Evolutionary conservation across 37 sponge, comb jelly and placozoan genomes (phyloP).

Genomic region (Beroe ovata): DNA sequence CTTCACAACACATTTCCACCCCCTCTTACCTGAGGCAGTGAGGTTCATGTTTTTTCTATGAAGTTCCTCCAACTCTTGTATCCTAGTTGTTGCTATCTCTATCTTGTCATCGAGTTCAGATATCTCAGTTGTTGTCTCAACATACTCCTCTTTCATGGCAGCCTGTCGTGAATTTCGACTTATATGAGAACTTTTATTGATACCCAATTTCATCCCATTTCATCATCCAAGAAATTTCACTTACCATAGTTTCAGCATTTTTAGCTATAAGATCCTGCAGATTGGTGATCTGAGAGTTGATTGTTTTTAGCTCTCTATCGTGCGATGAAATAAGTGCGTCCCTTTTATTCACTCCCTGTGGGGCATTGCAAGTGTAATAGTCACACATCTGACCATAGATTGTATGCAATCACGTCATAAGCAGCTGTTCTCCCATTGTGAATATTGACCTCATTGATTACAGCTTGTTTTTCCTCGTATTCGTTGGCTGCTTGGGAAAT

Average conservation of each 20-base stretch:
- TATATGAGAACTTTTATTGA: too few species aligned
- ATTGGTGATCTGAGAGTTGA: conserved; percentile 35
- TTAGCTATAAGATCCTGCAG: not conserved
- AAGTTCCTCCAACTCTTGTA: not conserved
- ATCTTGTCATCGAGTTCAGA: conserved; percentile 2
- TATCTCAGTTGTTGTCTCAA: not conserved
- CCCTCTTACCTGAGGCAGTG: not conserved
- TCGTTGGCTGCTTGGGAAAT: not conserved
- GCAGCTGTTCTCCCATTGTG: too few species aligned
- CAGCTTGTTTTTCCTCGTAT: conserved; percentile 59
- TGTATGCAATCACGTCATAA: too few species aligned
- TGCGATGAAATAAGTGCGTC: conserved; percentile 6
- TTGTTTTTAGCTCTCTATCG: not conserved
- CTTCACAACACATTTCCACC: too few species aligned
- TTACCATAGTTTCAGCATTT: conserved; percentile 6
- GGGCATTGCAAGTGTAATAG: too few species aligned
- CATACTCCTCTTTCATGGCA: not conserved
- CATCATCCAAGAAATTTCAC: too few species aligned
- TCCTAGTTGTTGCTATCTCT: conserved; percentile 11
- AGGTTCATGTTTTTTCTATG: conserved; percentile 17
- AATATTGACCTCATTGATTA: conserved; percentile 39
- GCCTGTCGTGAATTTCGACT: too few species aligned
- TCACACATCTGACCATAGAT: too few species aligned
- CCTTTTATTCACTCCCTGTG: conserved; percentile 20
- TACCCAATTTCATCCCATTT: too few species aligned